These are phyloP conservation scores for Hypomecis atomaria DNA, from an alignment of 2,888 invertebrate genomes.

Conservation along the genomic window DNA sequence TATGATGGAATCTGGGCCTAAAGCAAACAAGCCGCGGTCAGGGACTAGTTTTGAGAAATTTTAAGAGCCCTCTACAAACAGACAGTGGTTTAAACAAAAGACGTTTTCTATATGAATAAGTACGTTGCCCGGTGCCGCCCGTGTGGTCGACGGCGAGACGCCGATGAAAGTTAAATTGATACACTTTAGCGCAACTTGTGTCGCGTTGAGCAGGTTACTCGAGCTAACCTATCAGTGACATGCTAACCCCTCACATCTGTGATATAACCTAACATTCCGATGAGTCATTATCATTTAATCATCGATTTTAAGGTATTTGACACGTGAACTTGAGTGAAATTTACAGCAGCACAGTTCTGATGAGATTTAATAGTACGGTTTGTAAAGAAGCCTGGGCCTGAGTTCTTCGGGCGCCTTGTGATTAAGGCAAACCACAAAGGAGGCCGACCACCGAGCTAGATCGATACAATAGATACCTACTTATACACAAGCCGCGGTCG, in stretches of 20 bases:
- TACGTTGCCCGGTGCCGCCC: background rate
- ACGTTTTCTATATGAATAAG: conserved; percentile 24
- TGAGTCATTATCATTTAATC: no score
- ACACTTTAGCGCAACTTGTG: background rate
- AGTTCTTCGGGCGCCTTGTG: no score
- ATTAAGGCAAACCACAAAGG: no score
- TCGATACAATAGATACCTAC: no score
- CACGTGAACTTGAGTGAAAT: no score
- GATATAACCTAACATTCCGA: no score
- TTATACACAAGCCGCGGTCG: background rate
- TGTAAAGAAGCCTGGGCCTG: no score
- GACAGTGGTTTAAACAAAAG: conserved; percentile 41
- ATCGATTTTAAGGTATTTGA: no score
- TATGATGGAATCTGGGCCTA: conserved; percentile 32
- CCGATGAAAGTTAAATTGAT: background rate
- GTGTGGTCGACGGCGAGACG: background rate
- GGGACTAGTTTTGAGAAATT: conserved; percentile 39
- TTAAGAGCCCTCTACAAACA: conserved; percentile 53
- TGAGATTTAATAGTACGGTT: no score
- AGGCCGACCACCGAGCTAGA: no score
- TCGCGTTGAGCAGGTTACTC: background rate
- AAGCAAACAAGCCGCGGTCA: conserved; percentile 50
- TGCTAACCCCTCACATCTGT: no score
- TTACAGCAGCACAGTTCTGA: no score
- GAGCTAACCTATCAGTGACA: background rate